Percentiles rank a stretch among this genome's conserved stretches.
These are phyloP conservation scores for Nannospalax galili DNA, from an alignment of 2,113 vertebrate species.

Conservation along the genomic window DNA sequence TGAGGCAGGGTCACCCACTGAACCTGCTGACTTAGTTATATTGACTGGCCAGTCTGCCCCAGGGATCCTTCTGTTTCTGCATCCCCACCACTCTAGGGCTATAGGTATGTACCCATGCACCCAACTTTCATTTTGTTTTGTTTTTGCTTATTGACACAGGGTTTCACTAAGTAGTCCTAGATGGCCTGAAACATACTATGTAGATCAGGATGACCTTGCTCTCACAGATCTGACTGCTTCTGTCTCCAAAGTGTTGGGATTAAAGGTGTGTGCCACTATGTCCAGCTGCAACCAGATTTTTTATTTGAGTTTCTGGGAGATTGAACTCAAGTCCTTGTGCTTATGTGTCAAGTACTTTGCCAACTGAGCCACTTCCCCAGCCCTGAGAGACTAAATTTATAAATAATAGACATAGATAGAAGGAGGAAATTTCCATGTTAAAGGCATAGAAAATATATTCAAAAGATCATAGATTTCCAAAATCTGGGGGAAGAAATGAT, in stretches of 20 bases:
- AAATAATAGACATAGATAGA: neutral
- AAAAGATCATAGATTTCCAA: neutral
- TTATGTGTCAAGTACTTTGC: neutral
- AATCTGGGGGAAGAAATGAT: neutral
- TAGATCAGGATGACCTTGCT: too few relatives aligned
- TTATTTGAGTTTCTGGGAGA: neutral
- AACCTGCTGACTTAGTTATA: neutral
- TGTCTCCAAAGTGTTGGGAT: neutral
- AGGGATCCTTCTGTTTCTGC: neutral
- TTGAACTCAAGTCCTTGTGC: neutral
- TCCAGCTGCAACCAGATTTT: neutral
- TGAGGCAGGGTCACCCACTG: neutral
- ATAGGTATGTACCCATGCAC: too few relatives aligned
- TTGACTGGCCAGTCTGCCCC: neutral
- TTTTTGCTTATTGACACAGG: too few relatives aligned
- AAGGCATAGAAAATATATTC: neutral
- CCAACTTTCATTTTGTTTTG: too few relatives aligned
- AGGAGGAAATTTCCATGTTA: neutral
- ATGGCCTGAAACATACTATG: too few relatives aligned
- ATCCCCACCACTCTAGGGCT: too few relatives aligned
- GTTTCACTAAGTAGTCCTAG: too few relatives aligned
- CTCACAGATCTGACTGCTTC: too few relatives aligned
- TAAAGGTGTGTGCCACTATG: neutral
- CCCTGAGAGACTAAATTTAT: neutral
- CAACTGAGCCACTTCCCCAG: neutral